Evolutionary conservation across 2,888 invertebrate species (phyloP).

Genomic region (Aromia moschata): DNA sequence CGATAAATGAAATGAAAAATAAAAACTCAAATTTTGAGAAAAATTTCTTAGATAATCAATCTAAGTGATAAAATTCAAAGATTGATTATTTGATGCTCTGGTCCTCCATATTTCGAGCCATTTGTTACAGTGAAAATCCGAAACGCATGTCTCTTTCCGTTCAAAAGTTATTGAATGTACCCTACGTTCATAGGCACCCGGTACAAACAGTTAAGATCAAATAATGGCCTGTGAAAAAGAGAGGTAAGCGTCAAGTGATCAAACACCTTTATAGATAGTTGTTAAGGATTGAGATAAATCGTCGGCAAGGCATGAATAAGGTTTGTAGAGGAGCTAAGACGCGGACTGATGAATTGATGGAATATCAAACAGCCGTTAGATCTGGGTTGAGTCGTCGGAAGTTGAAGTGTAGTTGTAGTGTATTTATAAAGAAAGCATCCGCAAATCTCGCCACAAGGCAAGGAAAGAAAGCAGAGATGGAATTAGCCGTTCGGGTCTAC

Average conservation of each 20-base stretch:
- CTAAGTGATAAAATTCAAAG: too few relatives aligned
- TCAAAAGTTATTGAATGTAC: too few relatives aligned
- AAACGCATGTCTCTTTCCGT: too few relatives aligned
- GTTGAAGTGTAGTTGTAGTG: slow-evolving; percentile 37
- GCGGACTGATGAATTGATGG: slow-evolving; percentile 45
- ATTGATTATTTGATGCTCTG: too few relatives aligned
- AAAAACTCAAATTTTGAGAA: too few relatives aligned
- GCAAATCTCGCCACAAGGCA: slow-evolving; percentile 8
- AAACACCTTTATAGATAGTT: slow-evolving; percentile 15
- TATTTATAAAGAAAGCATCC: slow-evolving; percentile 34
- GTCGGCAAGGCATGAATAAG: slow-evolving; percentile 41
- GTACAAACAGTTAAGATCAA: too few relatives aligned
- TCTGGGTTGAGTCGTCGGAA: slow-evolving; percentile 36
- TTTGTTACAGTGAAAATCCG: too few relatives aligned
- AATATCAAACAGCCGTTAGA: slow-evolving; percentile 51
- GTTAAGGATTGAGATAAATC: slow-evolving; percentile 49
- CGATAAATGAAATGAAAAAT: too few relatives aligned
- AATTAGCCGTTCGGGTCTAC: neutral
- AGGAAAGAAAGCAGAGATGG: slow-evolving; percentile 4
- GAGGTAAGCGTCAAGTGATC: slow-evolving; percentile 46
- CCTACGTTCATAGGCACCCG: too few relatives aligned
- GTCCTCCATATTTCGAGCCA: too few relatives aligned
- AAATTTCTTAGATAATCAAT: too few relatives aligned
- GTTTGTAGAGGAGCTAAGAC: slow-evolving; percentile 28
- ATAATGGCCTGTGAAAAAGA: slow-evolving; percentile 36